Base-by-base conservation (phyloP, 2,888 invertebrate genomes). In the Neoaliturus tenellus region DNA sequence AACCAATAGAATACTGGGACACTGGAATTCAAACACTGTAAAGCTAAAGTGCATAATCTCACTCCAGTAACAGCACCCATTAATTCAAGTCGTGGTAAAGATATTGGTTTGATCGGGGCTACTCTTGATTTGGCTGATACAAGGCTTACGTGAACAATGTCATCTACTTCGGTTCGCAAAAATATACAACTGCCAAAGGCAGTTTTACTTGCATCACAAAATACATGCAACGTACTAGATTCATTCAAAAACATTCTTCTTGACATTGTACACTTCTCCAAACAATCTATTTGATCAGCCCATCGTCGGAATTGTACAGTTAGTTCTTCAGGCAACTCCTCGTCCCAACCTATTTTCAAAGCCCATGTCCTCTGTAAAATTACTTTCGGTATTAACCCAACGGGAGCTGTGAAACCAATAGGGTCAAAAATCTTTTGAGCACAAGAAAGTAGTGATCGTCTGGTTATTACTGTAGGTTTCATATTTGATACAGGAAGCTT, bases 61-160 rank as follows among this genome's bases (percentile, higher is more conserved):
- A n/a, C n/a, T n/a, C n/a, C n/a, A n/a, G n/a, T n/a, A n/a, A n/a
- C n/a, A n/a, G n/a, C n/a, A n/a, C n/a, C 88, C 88, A 89, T 8
- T 86, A 89, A 81, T 83, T 89, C 88, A 12, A 89, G 71, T n/a
- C 89, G 81, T 3, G 89, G 88, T 35, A 89, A 88, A 0, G 88
- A 88, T n/a, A 85, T 83, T 17, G 67, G 5, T 12, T 81, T 81
- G 3, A 85, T 33, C 0, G 88, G 88, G 20, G 88, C 86, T n/a
- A 89, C 86, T 85, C 89, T 86, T 20, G 88, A 33, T 83, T 87
- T 88, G 3, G 88, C 88, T 20, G 81, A 80, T 14, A 89, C 12
- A 20, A 88, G 80, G 35, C 85, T 83, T 5, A 87, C 86, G 23
- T 80, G 55, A 1, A 86, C 84, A 41, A 55, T 69, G 3, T 69